phyloP scores from a whole-genome alignment of 2,797 vertebrate species.

The Bovichtus variegatus region DNA sequence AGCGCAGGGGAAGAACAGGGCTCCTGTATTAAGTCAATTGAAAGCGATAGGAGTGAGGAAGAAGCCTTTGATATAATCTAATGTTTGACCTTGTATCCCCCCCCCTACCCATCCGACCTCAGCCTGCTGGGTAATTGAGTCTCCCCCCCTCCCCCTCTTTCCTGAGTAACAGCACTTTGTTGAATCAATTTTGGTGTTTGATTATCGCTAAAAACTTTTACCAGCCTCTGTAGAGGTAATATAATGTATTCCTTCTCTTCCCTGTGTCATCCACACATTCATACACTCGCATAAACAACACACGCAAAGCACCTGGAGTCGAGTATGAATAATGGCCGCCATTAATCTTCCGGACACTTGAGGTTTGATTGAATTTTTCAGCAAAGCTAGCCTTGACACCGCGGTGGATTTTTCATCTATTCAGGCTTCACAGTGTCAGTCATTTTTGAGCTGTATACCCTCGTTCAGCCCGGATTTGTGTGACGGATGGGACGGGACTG shows the following conservation, averaged over 20 bases:
- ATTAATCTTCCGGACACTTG: slow-evolving; percentile 66
- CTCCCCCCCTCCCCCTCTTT: background rate
- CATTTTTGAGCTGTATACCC: background rate
- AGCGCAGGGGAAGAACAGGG: slow-evolving; percentile 16
- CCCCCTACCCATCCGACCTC: background rate
- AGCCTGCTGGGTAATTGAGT: slow-evolving; percentile 22
- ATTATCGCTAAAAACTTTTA: slow-evolving; percentile 32
- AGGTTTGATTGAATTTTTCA: slow-evolving; percentile 65
- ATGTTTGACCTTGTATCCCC: slow-evolving; percentile 38
- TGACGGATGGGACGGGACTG: slow-evolving; percentile 24
- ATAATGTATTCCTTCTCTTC: slow-evolving; percentile 20
- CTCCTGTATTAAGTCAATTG: slow-evolving; percentile 57
- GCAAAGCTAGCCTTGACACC: slow-evolving; percentile 36
- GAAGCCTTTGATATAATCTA: slow-evolving; percentile 34
- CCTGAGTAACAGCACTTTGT: background rate
- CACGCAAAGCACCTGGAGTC: slow-evolving; percentile 42
- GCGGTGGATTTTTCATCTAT: slow-evolving; percentile 32
- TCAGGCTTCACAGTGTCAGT: slow-evolving; percentile 33
- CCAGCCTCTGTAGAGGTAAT: slow-evolving; percentile 13
- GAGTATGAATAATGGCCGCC: slow-evolving; percentile 60
- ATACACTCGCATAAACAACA: slow-evolving; percentile 23
- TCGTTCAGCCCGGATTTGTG: slow-evolving; percentile 1
- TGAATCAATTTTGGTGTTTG: slow-evolving; percentile 20
- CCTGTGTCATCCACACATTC: slow-evolving; percentile 10
- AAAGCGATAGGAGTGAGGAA: slow-evolving; percentile 41